phyloP scores from a whole-genome alignment of 2,797 vertebrate genomes.

The Atherinosoma microstoma region DNA sequence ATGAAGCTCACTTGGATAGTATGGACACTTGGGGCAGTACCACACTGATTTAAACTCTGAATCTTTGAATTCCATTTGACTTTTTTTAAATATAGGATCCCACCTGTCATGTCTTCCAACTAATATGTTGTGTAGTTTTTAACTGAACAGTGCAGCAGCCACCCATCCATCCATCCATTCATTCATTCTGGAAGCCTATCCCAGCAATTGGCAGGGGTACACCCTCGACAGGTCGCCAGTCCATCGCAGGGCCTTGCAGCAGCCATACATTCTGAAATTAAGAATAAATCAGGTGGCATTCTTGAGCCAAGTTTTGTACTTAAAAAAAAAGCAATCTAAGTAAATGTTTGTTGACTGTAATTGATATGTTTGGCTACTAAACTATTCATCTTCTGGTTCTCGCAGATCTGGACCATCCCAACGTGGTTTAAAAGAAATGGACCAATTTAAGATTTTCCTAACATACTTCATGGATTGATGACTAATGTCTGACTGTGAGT shows the following conservation, averaged over 20 bases:
- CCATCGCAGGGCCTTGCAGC: no score
- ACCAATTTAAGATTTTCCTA: conserved; percentile 7
- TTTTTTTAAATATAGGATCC: not conserved
- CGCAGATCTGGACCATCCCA: conserved; percentile 43
- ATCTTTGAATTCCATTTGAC: not conserved
- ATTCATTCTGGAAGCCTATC: not conserved
- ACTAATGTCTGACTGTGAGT: conserved; percentile 43
- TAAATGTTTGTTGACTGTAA: not conserved
- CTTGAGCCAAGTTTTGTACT: not conserved
- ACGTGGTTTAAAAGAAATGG: conserved; percentile 1
- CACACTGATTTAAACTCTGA: conserved; percentile 6
- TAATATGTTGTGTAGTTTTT: not conserved
- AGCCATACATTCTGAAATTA: not conserved
- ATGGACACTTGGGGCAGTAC: conserved; percentile 66
- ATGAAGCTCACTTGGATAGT: not conserved
- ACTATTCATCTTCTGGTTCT: conserved; percentile 30
- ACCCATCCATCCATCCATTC: not conserved
- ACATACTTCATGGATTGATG: conserved; percentile 33
- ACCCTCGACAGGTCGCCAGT: no score
- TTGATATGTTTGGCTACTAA: conserved; percentile 19
- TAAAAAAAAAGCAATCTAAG: no score
- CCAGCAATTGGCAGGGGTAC: no score
- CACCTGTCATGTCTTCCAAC: conserved; percentile 1
- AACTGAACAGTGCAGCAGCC: not conserved
- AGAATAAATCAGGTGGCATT: not conserved